Conservation (phyloP, 2,113 vertebrate species). For the Sinocyclocheilus rhinocerous region DNA sequence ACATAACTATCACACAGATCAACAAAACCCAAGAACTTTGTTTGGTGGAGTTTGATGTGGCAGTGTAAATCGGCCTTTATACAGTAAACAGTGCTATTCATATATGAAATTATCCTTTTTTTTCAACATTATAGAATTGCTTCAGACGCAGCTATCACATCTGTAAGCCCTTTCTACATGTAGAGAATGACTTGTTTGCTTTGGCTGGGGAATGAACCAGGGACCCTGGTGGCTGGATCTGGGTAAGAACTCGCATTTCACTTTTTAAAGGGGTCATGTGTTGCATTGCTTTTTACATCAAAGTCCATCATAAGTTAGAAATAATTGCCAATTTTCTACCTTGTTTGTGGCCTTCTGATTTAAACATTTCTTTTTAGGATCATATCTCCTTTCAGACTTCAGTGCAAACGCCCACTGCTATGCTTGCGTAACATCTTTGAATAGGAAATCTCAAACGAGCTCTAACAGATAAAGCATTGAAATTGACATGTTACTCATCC, state of each 20-base stretch:
- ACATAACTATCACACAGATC: background rate
- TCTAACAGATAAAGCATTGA: background rate
- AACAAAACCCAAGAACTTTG: background rate
- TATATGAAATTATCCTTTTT: background rate
- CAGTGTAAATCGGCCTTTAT: background rate
- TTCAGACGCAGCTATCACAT: background rate
- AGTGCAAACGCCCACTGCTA: background rate
- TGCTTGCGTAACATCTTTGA: background rate
- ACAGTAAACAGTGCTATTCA: no score
- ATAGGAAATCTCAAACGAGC: background rate
- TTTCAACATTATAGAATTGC: background rate
- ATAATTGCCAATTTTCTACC: background rate
- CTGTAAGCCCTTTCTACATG: background rate
- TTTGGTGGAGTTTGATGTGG: background rate
- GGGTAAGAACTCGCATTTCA: constrained; percentile 31
- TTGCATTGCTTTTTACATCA: background rate
- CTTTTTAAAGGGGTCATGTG: background rate
- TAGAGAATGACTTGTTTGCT: constrained; percentile 54
- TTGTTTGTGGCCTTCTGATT: background rate
- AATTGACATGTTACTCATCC: background rate
- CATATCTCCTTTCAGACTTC: background rate
- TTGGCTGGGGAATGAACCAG: constrained; percentile 51
- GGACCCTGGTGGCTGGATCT: constrained; percentile 61
- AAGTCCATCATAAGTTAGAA: background rate
- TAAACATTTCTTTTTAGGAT: background rate